phyloP scores from a whole-genome alignment of 2,888 invertebrate genomes.

The Phania funesta region DNA sequence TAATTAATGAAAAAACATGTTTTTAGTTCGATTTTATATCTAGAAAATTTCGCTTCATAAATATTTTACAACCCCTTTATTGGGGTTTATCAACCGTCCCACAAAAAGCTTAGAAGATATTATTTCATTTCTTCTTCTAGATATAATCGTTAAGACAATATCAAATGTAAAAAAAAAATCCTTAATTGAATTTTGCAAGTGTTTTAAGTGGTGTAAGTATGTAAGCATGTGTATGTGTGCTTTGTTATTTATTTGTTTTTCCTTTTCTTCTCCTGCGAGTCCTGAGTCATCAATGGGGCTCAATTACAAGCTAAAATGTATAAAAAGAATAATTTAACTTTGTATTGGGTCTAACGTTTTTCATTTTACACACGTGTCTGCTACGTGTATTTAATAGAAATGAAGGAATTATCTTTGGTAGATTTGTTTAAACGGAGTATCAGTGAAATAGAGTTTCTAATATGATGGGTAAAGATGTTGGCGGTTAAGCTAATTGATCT shows the following conservation, averaged over 20 bases:
- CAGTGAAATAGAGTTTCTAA: too few relatives aligned
- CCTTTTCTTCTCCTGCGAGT: not conserved
- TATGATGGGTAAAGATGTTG: too few relatives aligned
- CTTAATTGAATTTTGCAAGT: constrained; percentile 18
- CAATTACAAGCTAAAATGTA: constrained; percentile 25
- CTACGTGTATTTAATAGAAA: constrained; percentile 53
- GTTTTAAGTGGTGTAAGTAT: not conserved
- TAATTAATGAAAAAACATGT: too few relatives aligned
- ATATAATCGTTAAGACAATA: too few relatives aligned
- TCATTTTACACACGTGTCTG: constrained; percentile 31
- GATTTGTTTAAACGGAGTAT: too few relatives aligned
- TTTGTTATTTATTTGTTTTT: constrained; percentile 2
- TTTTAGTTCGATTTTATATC: too few relatives aligned
- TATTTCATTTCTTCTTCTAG: too few relatives aligned
- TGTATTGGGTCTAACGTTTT: not conserved
- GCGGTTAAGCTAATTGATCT: constrained; percentile 31
- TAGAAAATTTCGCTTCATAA: too few relatives aligned
- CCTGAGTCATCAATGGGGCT: constrained; percentile 26
- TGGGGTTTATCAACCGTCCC: too few relatives aligned
- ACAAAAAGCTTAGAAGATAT: too few relatives aligned
- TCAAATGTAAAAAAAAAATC: not conserved
- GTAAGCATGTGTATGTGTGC: not conserved
- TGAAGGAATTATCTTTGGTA: constrained; percentile 39
- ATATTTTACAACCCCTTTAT: too few relatives aligned
- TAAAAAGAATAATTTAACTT: constrained; percentile 7